phyloP scores from a whole-genome alignment of 2,113 vertebrate genomes.

The Gobius niger region DNA sequence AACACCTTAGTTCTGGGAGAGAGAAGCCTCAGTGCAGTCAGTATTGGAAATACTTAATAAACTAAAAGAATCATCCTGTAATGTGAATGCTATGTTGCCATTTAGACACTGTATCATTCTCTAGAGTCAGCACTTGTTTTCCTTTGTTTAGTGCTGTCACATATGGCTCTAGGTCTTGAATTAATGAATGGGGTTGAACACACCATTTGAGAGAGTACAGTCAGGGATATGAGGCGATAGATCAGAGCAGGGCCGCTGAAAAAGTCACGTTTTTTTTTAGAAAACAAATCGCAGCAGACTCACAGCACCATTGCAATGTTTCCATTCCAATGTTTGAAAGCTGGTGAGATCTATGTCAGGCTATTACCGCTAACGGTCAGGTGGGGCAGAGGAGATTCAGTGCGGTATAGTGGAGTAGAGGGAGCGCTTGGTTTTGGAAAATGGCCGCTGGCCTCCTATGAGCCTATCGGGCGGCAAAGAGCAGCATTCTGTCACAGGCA shows the following conservation, averaged over 20 bases:
- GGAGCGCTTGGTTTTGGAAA: slow-evolving; percentile 36
- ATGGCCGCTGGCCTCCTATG: slow-evolving; percentile 18
- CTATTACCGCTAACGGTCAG: slow-evolving; percentile 36
- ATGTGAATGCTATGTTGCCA: not conserved
- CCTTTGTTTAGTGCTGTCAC: slow-evolving; percentile 8
- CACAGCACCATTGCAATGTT: slow-evolving; percentile 31
- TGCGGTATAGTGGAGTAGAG: slow-evolving; percentile 1
- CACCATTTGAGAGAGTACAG: slow-evolving; percentile 2
- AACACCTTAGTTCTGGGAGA: too few species aligned
- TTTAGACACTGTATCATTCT: not conserved
- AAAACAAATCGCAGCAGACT: slow-evolving; percentile 42
- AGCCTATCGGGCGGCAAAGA: slow-evolving; percentile 33
- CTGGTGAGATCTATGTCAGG: slow-evolving; percentile 42
- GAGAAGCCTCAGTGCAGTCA: too few species aligned
- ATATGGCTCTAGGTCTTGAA: slow-evolving; percentile 56
- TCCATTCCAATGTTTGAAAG: slow-evolving; percentile 25
- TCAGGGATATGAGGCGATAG: slow-evolving; percentile 1
- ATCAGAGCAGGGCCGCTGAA: slow-evolving; percentile 13
- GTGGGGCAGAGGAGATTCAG: slow-evolving; percentile 21
- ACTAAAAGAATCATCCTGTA: not conserved
- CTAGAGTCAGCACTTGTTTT: slow-evolving; percentile 7
- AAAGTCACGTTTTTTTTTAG: slow-evolving; percentile 28
- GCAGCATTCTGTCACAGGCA: slow-evolving; percentile 25
- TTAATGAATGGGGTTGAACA: slow-evolving; percentile 48
- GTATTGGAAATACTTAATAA: too few species aligned